A percentile compares a stretch with the other conserved stretches of the same genome.
Conservation (phyloP, 2,888 invertebrate species). For the Latheticus oryzae region DNA sequence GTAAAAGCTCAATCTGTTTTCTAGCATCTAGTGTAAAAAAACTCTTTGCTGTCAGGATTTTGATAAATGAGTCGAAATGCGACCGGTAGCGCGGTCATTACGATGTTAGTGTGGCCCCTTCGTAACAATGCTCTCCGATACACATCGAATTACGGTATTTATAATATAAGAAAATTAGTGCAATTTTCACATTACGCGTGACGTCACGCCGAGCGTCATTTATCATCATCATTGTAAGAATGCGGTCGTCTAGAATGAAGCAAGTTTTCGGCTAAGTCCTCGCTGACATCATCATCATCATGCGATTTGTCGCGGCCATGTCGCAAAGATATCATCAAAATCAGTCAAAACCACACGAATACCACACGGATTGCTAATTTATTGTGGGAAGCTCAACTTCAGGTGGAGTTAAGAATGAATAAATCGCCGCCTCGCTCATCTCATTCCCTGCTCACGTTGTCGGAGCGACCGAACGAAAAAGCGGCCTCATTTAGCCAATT, state of each 20-base stretch:
- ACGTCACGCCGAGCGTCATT: slow-evolving; percentile 54
- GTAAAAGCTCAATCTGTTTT: slow-evolving; percentile 28
- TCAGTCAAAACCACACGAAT: slow-evolving; percentile 18
- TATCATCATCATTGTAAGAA: slow-evolving; percentile 47
- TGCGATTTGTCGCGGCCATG: slow-evolving; percentile 31
- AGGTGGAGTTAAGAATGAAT: slow-evolving; percentile 31
- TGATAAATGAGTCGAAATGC: slow-evolving; percentile 58
- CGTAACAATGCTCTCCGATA: slow-evolving; percentile 48
- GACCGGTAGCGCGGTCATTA: slow-evolving; percentile 63
- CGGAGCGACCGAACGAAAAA: slow-evolving; percentile 30
- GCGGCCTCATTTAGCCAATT: slow-evolving; percentile 42
- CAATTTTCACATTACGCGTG: slow-evolving; percentile 63
- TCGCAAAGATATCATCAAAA: slow-evolving; percentile 17
- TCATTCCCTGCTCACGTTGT: slow-evolving; percentile 40
- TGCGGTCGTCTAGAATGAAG: slow-evolving; percentile 18
- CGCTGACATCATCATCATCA: slow-evolving; percentile 34
- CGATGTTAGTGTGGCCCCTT: slow-evolving; percentile 53
- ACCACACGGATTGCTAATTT: slow-evolving; percentile 21
- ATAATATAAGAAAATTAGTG: slow-evolving; percentile 60
- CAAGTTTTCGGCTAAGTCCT: slow-evolving; percentile 7
- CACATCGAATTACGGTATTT: slow-evolving; percentile 53
- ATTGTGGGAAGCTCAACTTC: slow-evolving; percentile 32
- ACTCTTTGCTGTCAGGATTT: slow-evolving; percentile 51
- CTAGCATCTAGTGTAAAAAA: slow-evolving; percentile 41
- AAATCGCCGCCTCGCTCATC: slow-evolving; percentile 37